These are phyloP conservation scores for Circaetus gallicus DNA, from an alignment of 2,113 vertebrate species.

Conservation along the genomic window DNA sequence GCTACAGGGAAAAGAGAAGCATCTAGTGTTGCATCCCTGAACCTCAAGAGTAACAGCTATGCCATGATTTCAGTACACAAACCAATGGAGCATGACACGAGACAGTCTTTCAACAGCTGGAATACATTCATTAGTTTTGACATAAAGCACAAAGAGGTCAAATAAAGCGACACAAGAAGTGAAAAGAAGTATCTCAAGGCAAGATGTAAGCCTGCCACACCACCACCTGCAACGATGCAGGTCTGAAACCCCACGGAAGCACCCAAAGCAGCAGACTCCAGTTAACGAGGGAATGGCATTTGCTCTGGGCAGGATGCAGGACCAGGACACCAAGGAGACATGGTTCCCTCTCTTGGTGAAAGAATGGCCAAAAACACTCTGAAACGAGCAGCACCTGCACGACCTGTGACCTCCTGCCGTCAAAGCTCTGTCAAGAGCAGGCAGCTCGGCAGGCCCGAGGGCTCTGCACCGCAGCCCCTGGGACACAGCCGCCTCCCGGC, in stretches of 20 bases:
- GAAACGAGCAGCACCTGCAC: fast-evolving
- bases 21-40: neutral
- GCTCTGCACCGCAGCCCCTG: fast-evolving
- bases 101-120: neutral
- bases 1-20: neutral
- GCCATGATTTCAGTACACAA: neutral
- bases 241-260: neutral
- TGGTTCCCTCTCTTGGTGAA: fast-evolving
- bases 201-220: neutral
- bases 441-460: neutral
- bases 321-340: neutral
- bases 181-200: neutral
- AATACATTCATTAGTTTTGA: neutral
- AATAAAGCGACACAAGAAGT: neutral
- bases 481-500: neutral
- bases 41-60: neutral
- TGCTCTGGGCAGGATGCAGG: neutral
- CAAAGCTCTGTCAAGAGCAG: no score
- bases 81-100: fast-evolving
- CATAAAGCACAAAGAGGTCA: neutral
- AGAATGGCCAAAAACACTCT: fast-evolving
- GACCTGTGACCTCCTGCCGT: neutral
- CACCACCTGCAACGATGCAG: no score
- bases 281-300: neutral
- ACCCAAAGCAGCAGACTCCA: neutral